These are phyloP conservation scores for Stenurella melanura DNA, from an alignment of 2,888 invertebrate genomes.

Conservation along the genomic window DNA sequence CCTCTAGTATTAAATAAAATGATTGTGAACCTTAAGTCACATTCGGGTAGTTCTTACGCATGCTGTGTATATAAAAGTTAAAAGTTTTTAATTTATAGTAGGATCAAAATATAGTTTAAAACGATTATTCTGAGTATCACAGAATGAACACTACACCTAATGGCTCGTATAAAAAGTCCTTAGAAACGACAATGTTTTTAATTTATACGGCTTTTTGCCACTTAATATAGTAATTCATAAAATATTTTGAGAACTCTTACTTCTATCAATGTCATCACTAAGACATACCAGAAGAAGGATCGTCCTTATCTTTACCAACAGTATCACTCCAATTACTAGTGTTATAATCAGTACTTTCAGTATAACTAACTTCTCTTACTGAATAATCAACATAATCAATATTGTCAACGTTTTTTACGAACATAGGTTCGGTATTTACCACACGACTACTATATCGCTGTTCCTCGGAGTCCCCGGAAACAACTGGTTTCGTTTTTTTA, in stretches of 20 bases:
- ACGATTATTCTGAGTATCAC: constrained; percentile 74
- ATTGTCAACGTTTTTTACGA: constrained; percentile 70
- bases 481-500: constrained; percentile 70
- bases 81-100: constrained; percentile 46
- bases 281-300: constrained; percentile 74
- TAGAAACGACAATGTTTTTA: constrained; percentile 68
- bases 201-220: constrained; percentile 42
- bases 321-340: constrained; percentile 49
- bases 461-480: constrained; percentile 70
- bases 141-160: constrained; percentile 74
- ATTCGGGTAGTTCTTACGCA: constrained; percentile 57
- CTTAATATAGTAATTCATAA: constrained; percentile 43
- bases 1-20: constrained; percentile 50
- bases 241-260: constrained; percentile 46
- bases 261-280: constrained; percentile 63
- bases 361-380: constrained; percentile 49
- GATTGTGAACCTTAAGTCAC: constrained; percentile 64
- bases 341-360: constrained; percentile 55
- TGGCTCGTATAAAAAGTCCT: constrained; percentile 73
- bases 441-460: constrained; percentile 72
- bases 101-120: constrained; percentile 66
- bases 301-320: constrained; percentile 70
- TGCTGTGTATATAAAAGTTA: constrained; percentile 54
- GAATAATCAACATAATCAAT: constrained; percentile 60
- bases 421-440: constrained; percentile 72